phyloP scores from a whole-genome alignment of 2,888 invertebrate genomes.

The Augochlorella aurata region DNA sequence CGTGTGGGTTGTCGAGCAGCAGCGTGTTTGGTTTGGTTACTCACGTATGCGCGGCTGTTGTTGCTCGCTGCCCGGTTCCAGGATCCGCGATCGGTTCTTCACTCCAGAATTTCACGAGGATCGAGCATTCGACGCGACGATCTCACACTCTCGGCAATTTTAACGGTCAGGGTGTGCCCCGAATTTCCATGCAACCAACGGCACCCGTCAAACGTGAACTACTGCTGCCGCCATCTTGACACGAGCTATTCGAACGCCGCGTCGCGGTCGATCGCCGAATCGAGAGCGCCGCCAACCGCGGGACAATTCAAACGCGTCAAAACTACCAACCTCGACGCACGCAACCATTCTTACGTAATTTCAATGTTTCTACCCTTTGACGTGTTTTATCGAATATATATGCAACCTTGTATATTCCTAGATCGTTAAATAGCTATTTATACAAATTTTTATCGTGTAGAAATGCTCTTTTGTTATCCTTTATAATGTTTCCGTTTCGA shows the following conservation, averaged over 20 bases:
- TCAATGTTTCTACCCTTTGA: background rate
- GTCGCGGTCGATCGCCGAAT: slow-evolving; percentile 9
- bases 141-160: slow-evolving; percentile 60
- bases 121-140: slow-evolving; percentile 37
- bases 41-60: slow-evolving; percentile 62
- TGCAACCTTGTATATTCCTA: background rate
- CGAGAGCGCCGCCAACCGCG: slow-evolving; percentile 18
- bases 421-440: background rate
- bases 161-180: slow-evolving; percentile 71
- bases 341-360: background rate
- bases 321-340: background rate
- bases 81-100: slow-evolving; percentile 38
- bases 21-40: slow-evolving; percentile 62
- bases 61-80: slow-evolving; percentile 45
- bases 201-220: slow-evolving; percentile 77
- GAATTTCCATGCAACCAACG: slow-evolving; percentile 70
- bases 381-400: too few species aligned
- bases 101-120: slow-evolving; percentile 42
- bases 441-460: background rate
- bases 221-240: slow-evolving; percentile 75
- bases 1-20: slow-evolving; percentile 16
- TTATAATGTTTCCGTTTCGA: background rate
- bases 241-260: slow-evolving; percentile 38
- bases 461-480: background rate
- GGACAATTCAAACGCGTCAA: slow-evolving; percentile 22